Evolutionary conservation across 2,797 vertebrate genomes (phyloP), one percentile per base, ranked within the genome.

Genomic region (Catharus ustulatus): DNA sequence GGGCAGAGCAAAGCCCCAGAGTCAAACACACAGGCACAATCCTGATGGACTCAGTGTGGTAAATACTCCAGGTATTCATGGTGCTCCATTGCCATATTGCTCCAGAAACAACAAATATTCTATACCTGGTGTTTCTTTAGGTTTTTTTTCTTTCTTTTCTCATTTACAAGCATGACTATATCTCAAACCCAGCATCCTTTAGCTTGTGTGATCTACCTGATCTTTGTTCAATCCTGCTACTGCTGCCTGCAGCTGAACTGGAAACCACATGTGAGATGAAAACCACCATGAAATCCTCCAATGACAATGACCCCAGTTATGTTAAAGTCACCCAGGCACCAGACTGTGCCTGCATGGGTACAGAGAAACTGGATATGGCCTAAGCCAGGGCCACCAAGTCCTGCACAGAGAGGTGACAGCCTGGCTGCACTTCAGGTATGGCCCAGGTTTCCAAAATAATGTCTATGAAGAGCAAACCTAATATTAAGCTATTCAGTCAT

Each of bases 11-110:
- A 24, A 88, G 42, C 24, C 18, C 21, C 24, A 21, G 7, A 83
- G 22, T 6, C n/a, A 81, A 30, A 21, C 34, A 38, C 30, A 2
- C 0, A 1, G 26, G 43, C 29, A 32, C 43, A 21, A 0, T n/a
- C 22, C 57, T 77, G n/a, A 27, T 1, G 0, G 10, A 57, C 1
- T 4, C 29, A 24, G 24, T 1, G 21, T 3, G 64, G 18, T 10
- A 57, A 87, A 71, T 7, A 13, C 4, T 49, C 32, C 68, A 45
- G 11, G 8, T 45, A 58, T 49, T 80, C 34, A 36, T 21, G 57
- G 51, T 49, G 42, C 26, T 26, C 49, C 8, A 0, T 2, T 66
- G n/a, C 61, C 46, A n/a, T 6, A 34, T 5, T 48, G 22, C 45
- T 52, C 49, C 71, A 52, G 36, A 86, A 64, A 43, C 34, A 34